These are phyloP conservation scores for Cetoscarus ocellatus DNA, from an alignment of 2,797 vertebrate genomes.

Conservation along the genomic window DNA sequence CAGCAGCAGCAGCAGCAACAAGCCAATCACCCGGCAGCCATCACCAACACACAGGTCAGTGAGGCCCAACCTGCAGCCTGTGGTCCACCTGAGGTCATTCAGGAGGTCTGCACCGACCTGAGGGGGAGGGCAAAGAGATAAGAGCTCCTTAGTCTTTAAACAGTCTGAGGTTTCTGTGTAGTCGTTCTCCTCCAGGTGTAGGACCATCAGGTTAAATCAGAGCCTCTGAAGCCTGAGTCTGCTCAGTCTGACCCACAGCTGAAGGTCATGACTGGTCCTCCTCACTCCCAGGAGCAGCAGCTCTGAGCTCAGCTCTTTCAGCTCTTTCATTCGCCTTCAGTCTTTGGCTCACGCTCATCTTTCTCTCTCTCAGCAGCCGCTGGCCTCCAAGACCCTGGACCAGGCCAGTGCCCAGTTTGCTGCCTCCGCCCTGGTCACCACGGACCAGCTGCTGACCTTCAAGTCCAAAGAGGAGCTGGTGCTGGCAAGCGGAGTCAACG, in stretches of 20 bases:
- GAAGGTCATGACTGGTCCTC: conserved; percentile 51
- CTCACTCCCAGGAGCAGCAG: conserved; percentile 46
- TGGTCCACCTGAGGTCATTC: neutral
- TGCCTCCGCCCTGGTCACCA: conserved; percentile 96
- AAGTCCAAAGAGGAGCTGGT: conserved; percentile 98
- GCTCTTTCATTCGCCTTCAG: conserved; percentile 16
- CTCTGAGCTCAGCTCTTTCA: conserved; percentile 39
- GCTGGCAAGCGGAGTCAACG: conserved; percentile 95
- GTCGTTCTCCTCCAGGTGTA: no score
- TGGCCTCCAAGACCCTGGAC: conserved; percentile 95
- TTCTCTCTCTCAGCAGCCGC: conserved; percentile 77
- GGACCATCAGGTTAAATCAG: no score
- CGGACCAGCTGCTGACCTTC: conserved; percentile 95
- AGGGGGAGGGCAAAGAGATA: no score
- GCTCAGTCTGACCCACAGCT: neutral
- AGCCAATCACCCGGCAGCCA: conserved; percentile 85
- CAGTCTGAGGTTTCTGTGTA: no score
- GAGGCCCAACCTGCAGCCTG: neutral
- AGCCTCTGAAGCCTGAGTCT: conserved; percentile 10
- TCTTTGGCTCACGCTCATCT: conserved; percentile 17
- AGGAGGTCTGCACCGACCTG: no score
- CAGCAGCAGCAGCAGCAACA: conserved; percentile 92
- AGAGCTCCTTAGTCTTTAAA: no score
- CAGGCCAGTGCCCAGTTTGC: conserved; percentile 98
- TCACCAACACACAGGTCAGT: conserved; percentile 87